Conservation (phyloP, 23 tunicate species). For the Trididemnum clinides region DNA sequence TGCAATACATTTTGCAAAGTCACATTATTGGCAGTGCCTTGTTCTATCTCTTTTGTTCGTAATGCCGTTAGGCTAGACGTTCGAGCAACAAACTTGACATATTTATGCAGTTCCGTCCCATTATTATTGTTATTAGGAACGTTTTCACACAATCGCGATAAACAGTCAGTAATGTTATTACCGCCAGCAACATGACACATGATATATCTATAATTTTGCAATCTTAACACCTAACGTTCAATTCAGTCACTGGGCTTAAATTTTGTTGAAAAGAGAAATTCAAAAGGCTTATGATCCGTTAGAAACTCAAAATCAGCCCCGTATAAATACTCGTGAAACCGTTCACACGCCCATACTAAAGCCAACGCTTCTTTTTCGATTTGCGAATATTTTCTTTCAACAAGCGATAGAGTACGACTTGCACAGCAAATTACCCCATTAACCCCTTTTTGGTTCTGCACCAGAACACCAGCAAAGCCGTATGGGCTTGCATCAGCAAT, state of each 20-base stretch:
- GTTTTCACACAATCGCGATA: neutral
- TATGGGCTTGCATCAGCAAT: constrained; percentile 12
- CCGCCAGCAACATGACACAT: neutral
- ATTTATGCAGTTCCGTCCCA: too few species aligned
- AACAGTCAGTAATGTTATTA: neutral
- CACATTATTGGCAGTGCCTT: neutral
- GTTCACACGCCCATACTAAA: constrained; percentile 16
- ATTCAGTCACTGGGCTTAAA: constrained; percentile 9
- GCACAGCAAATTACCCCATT: neutral
- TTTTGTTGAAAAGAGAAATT: constrained; percentile 5
- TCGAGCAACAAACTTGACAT: neutral
- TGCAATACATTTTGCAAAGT: neutral
- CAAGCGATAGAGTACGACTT: constrained; percentile 3
- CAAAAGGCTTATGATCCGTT: constrained; percentile 1
- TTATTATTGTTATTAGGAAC: too few species aligned
- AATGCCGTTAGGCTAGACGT: constrained; percentile 1
- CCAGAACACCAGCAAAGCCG: neutral
- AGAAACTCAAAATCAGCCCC: constrained; percentile 10
- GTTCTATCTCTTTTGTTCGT: constrained; percentile 8
- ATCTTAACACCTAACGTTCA: constrained; percentile 3
- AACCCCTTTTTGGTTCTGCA: neutral
- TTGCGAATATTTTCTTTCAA: neutral
- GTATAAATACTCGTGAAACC: constrained; percentile 9
- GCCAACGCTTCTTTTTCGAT: constrained; percentile 18
- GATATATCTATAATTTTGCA: constrained; percentile 1